phyloP scores from a whole-genome alignment of 2,888 invertebrate genomes.

The Plebejus argus region DNA sequence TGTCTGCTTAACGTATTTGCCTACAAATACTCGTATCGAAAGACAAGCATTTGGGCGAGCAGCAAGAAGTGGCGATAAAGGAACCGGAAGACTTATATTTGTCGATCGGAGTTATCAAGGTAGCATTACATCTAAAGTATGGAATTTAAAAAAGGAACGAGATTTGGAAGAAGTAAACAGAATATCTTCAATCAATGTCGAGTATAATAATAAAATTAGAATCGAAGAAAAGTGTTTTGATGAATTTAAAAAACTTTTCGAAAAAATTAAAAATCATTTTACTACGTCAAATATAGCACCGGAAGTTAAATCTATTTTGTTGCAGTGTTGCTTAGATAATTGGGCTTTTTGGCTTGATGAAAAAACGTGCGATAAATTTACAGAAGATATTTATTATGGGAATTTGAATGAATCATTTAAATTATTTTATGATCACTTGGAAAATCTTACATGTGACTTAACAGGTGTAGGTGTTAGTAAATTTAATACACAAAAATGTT shows the following conservation, averaged over 20 bases:
- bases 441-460: constrained; percentile 2
- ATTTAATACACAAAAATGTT: constrained; percentile 20
- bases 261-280: constrained; percentile 27
- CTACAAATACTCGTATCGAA: constrained; percentile 30
- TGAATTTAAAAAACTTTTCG: constrained; percentile 18
- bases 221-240: constrained; percentile 32
- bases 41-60: constrained; percentile 32
- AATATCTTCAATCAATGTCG: constrained; percentile 24
- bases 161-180: constrained; percentile 27
- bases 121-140: constrained; percentile 24
- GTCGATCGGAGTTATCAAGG: constrained; percentile 11
- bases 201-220: constrained; percentile 29
- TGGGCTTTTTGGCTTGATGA: constrained; percentile 33
- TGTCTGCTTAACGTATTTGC: constrained; percentile 31
- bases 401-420: constrained; percentile 19
- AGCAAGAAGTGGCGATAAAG: constrained; percentile 31
- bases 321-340: constrained; percentile 34
- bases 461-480: background rate
- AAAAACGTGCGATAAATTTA: constrained; percentile 7
- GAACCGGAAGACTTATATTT: constrained; percentile 30
- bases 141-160: constrained; percentile 32
- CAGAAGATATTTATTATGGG: background rate
- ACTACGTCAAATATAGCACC: constrained; percentile 13
- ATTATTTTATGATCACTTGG: constrained; percentile 16
- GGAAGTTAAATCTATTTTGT: constrained; percentile 25